Conservation (phyloP, 2,888 invertebrate species). For the Fissipunctia ypsillon region DNA sequence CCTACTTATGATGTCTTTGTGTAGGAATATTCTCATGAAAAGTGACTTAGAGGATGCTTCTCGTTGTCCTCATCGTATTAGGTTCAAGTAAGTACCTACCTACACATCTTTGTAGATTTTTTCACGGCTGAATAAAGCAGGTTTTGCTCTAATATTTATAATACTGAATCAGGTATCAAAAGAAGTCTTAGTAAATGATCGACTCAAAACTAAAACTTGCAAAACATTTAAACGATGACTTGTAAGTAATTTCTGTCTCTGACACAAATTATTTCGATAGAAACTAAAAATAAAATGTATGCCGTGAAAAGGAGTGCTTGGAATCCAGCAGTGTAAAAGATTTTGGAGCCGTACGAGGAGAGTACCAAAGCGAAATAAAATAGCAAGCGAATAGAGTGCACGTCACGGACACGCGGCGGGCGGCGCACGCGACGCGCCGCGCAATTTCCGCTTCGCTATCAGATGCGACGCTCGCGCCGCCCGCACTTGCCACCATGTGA, state of each 20-base stretch:
- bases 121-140: background rate
- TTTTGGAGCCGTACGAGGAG: conserved; percentile 73
- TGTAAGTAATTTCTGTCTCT: conserved; percentile 15
- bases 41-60: conserved; percentile 42
- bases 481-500: conserved; percentile 71
- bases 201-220: background rate
- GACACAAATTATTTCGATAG: conserved; percentile 21
- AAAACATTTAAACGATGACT: background rate
- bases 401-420: conserved; percentile 83
- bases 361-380: conserved; percentile 82
- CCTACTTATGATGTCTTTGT: conserved; percentile 68
- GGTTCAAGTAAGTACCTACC: conserved; percentile 2
- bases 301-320: conserved; percentile 21
- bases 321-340: conserved; percentile 66
- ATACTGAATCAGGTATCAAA: background rate
- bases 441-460: conserved; percentile 88
- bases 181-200: conserved; percentile 11
- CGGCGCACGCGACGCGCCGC: conserved; percentile 86
- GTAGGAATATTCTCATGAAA: conserved; percentile 56
- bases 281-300: conserved; percentile 37
- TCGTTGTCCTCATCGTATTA: conserved; percentile 30
- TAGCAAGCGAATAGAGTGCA: conserved; percentile 81
- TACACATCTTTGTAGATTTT: background rate
- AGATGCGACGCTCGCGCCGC: conserved; percentile 83
- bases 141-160: background rate